Evolutionary conservation across 2,113 vertebrate genomes (phyloP), one percentile per base, ranked within the genome.

Genomic region (Baryphthengus martii): DNA sequence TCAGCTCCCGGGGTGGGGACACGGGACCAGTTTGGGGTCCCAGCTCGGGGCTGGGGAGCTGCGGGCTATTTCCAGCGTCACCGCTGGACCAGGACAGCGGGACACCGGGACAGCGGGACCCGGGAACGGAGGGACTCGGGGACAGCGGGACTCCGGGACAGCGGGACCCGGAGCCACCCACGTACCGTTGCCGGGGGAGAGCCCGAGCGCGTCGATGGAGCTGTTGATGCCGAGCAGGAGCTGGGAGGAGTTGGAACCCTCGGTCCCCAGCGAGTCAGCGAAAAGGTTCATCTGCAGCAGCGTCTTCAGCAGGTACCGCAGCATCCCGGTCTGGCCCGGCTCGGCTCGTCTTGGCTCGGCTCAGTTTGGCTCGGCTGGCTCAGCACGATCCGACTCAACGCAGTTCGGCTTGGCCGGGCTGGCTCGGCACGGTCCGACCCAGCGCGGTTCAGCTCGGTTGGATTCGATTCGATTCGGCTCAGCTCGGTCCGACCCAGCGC

Each of bases 271-370:
- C 52, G 98, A 98, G 96, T 99, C 99, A 2, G 98, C 99, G 97
- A 99, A 99, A 83, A 99, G 98, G 97, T 99, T 99, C 99, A 99
- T 99, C 98, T 99, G 99, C 94, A 99, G 98, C 91, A 99, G 98
- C 55, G 99, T 99, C 97, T 99, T 99, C 90, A 99, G 98, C 97
- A 99, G 98, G 97, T 99, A 99, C 76, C 99, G 99, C 98, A 99
- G 98, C 99, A 99, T 99, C 58, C 62, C 9, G 79, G 7, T 85
- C 9, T 81, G 23, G 17, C 61, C n/a, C 15, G 1, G 52, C 45
- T 21, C 8, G 5, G 42, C 25, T 28, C 1, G 20, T 5, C 63
- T 44, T 23, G 9, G 47, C 17, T 16, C 33, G 17, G 49, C 20
- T 18, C 25, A 4, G 9, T 7, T n/a, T 31, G 24, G 25, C 28